Conservation (phyloP, 2,113 vertebrate genomes). For the Brienomyrus longianalis region DNA sequence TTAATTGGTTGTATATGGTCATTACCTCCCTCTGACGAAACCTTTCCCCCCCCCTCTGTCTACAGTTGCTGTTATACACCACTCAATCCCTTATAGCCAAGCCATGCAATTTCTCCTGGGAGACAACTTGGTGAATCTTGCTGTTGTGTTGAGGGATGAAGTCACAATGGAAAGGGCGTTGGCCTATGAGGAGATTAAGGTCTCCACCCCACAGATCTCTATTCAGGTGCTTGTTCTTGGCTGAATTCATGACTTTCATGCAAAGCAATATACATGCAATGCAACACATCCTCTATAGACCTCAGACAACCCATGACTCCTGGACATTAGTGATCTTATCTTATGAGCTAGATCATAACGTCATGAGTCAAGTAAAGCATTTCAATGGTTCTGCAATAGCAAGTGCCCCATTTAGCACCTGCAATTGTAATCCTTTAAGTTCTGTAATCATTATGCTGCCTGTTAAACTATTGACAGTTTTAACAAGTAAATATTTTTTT, state of each 20-base stretch:
- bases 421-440: not conserved
- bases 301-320: not conserved
- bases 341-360: not conserved
- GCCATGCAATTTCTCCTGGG: constrained; percentile 38
- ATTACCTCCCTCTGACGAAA: not conserved
- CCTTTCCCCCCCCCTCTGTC: not conserved
- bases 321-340: not conserved
- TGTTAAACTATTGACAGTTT: not conserved
- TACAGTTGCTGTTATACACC: constrained; percentile 42
- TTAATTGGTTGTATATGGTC: not conserved
- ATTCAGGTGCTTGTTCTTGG: constrained; percentile 45
- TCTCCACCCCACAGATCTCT: constrained; percentile 42
- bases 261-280: not conserved
- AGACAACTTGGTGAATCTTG: constrained; percentile 57
- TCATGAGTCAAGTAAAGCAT: not conserved
- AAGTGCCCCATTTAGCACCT: not conserved
- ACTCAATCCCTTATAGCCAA: constrained; percentile 46
- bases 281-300: not conserved
- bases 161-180: constrained; percentile 42
- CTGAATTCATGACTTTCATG: not conserved
- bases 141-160: constrained; percentile 55
- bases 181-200: constrained; percentile 58
- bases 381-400: not conserved
- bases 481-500: not conserved
- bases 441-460: not conserved